A percentile compares a stretch with the other conserved stretches of the same genome.
These are phyloP conservation scores for Pristis pectinata DNA, from an alignment of 2,797 vertebrate species.

Conservation along the genomic window DNA sequence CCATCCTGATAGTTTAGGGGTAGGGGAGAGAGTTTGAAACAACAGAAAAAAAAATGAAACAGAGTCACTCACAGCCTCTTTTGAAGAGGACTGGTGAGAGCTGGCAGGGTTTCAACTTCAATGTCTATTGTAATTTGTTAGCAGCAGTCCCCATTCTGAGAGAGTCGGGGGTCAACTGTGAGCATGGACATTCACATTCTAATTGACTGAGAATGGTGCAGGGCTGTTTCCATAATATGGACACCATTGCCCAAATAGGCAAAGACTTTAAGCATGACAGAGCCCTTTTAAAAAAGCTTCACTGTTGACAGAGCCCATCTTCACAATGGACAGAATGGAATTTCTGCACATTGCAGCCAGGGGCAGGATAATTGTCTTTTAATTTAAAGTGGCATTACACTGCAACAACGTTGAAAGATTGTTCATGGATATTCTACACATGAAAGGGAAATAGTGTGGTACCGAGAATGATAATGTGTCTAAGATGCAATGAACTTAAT, in stretches of 20 bases:
- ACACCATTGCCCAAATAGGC: neutral
- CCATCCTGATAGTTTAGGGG: neutral
- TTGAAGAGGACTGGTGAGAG: constrained; percentile 20
- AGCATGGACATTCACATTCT: neutral
- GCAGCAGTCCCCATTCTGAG: neutral
- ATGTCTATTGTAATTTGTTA: constrained; percentile 19
- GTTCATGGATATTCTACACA: neutral
- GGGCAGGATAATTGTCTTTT: neutral
- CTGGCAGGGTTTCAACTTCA: constrained; percentile 23
- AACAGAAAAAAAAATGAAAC: constrained; percentile 17
- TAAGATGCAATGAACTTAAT: neutral
- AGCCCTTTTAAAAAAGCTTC: neutral
- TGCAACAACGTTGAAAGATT: neutral
- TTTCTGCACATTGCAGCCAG: no score
- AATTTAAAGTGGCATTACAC: neutral
- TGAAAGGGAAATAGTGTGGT: neutral
- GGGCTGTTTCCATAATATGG: neutral
- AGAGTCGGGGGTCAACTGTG: constrained; percentile 7
- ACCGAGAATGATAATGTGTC: neutral
- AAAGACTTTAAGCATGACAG: constrained; percentile 5
- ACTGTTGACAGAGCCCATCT: neutral
- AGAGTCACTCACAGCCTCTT: neutral
- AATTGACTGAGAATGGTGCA: neutral
- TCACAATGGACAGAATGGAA: neutral
- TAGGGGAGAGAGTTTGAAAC: neutral